A percentile compares a stretch with the other conserved stretches of the same genome.
These are phyloP conservation scores for Chinchilla lanigera DNA, from an alignment of 2,113 vertebrate species.

Conservation along the genomic window DNA sequence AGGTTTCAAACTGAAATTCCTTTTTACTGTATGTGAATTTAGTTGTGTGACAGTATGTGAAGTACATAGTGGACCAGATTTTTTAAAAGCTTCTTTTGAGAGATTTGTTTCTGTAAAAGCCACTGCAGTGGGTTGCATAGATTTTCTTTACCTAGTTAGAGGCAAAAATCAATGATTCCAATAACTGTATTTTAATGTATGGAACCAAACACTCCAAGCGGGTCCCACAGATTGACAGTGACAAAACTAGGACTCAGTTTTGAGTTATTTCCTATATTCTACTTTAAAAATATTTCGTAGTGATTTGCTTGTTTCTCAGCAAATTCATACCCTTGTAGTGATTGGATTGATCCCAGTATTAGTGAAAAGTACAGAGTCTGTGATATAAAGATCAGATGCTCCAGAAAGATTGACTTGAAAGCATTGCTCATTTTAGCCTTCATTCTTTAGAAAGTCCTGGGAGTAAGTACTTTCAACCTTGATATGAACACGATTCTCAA, in stretches of 20 bases:
- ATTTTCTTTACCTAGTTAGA: background rate
- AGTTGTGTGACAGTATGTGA: background rate
- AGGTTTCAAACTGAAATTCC: slow-evolving; percentile 47
- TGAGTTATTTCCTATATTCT: background rate
- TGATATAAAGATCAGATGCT: slow-evolving; percentile 33
- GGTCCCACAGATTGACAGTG: background rate
- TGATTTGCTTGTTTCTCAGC: slow-evolving; percentile 19
- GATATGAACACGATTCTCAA: slow-evolving; percentile 27
- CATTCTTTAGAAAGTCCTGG: background rate
- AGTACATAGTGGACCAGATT: background rate
- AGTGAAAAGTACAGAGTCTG: slow-evolving; percentile 36
- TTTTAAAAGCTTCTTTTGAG: slow-evolving; percentile 44
- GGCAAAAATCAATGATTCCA: background rate
- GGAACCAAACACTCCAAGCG: background rate
- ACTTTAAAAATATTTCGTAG: background rate
- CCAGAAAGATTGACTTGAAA: slow-evolving; percentile 48
- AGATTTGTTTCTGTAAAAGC: slow-evolving; percentile 30
- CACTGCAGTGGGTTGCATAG: background rate
- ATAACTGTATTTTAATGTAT: background rate
- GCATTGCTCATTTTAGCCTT: background rate
- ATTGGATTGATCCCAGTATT: background rate
- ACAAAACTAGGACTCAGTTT: background rate
- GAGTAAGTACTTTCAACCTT: slow-evolving; percentile 54
- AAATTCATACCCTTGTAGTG: slow-evolving; percentile 16
- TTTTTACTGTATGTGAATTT: slow-evolving; percentile 14